Base-by-base conservation (phyloP, 2,113 vertebrate species). In the Alethe castanea region DNA sequence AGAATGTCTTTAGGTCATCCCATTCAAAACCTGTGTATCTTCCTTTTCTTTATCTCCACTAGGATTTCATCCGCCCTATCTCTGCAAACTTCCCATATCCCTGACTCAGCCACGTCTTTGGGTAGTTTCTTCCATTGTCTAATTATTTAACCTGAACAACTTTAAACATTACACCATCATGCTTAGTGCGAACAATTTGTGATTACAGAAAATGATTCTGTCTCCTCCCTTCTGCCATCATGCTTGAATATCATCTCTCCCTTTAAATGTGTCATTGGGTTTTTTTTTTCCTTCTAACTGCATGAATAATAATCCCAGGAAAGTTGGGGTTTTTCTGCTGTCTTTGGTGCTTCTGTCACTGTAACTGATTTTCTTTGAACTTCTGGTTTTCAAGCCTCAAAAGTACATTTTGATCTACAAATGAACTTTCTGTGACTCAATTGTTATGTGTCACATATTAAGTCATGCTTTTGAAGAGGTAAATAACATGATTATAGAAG, bases 61-160 rank as follows among this genome's bases (percentile, higher is more conserved):
- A 84, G 82, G 38, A 59, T 69, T 94, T 92, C 26, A 53, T 90
- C 74, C 54, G 64, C 79, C 31, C 82, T 74, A 1, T 94, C 56
- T 86, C 83, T 73, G 62, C 57, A 89, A 59, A 70, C 25, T 44
- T 74, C 70, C 69, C 28, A 16, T 53, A 35, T 31, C 8, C 52
- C 47, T 81, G 57, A 90, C 47, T 93, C 76, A 67, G 64, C 59
- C 60, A 56, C 64, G 71, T 86, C 84, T 45, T 17, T 77, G 50
- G 42, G 56, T 69, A 92, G 50, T 93, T 96, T 93, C 24, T 96
- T 96, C 93, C 93, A 93, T 88, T 93, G 93, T 85, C 74, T 88
- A 82, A 85, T 76, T 72, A 73, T 87, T 94, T 93, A 93, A 95
- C 66, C 78, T 79, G 42, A 90, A 57, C 50, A 10, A 80, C 47